A percentile compares a stretch with the other conserved stretches of the same genome.
These are phyloP conservation scores for Lomographa bimaculata DNA, from an alignment of 2,888 invertebrate genomes.

Conservation along the genomic window DNA sequence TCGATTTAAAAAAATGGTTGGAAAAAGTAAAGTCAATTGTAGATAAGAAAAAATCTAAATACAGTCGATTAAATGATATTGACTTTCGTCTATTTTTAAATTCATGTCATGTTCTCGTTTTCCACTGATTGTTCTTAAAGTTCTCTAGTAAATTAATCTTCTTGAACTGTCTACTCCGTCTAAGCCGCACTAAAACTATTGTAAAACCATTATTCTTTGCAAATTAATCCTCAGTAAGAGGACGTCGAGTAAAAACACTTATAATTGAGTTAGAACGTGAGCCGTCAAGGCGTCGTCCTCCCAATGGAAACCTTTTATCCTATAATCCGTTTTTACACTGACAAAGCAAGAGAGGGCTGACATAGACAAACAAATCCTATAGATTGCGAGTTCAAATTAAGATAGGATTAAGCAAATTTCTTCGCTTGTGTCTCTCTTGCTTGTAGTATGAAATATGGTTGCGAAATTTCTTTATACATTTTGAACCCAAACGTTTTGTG, in stretches of 20 bases:
- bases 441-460: conserved; percentile 39
- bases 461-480: conserved; percentile 27
- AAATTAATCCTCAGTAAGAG: conserved; percentile 8
- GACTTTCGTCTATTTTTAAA: too few species aligned
- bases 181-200: background rate
- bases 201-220: conserved; percentile 1
- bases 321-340: conserved; percentile 68
- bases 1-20: too few species aligned
- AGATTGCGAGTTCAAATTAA: conserved; percentile 70
- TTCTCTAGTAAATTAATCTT: too few species aligned
- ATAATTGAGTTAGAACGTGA: conserved; percentile 54
- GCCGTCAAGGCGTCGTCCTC: conserved; percentile 42
- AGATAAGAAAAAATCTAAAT: too few species aligned
- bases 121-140: too few species aligned
- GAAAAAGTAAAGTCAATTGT: too few species aligned
- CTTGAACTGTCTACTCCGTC: too few species aligned
- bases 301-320: conserved; percentile 49
- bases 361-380: conserved; percentile 60
- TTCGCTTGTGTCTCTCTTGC: conserved; percentile 48
- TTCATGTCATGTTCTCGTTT: too few species aligned
- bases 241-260: conserved; percentile 35
- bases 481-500: conserved; percentile 19
- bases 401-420: conserved; percentile 64
- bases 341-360: conserved; percentile 58
- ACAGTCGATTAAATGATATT: too few species aligned